Conservation (phyloP, 2,797 vertebrate species). For the Craterocephalus amniculus region DNA sequence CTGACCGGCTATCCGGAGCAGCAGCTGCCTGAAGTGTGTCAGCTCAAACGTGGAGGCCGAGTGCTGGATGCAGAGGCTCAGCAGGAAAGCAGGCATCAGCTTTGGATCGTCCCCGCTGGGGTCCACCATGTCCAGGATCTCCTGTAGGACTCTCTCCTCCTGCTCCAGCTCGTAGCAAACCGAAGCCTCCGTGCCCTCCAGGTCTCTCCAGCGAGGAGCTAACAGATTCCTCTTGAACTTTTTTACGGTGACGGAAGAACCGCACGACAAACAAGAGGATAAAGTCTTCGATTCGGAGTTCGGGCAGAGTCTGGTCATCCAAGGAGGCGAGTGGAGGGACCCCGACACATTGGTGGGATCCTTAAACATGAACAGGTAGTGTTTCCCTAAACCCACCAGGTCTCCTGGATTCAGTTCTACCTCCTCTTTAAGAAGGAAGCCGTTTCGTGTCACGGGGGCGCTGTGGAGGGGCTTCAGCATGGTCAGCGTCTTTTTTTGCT, state of each 20-base stretch:
- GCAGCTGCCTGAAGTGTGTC: conserved; percentile 75
- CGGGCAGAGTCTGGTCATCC: conserved; percentile 76
- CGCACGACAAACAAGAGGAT: conserved; percentile 66
- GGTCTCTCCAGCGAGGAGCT: conserved; percentile 69
- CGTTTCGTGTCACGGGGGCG: conserved; percentile 80
- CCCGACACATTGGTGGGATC: conserved; percentile 75
- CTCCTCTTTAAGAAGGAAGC: conserved; percentile 72
- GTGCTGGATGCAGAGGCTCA: conserved; percentile 82
- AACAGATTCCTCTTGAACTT: conserved; percentile 34
- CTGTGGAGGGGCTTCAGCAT: conserved; percentile 79
- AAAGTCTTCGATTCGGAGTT: conserved; percentile 36
- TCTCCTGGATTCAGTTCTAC: conserved; percentile 79
- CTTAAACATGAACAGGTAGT: conserved; percentile 87
- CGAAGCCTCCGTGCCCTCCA: conserved; percentile 64
- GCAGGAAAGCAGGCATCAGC: conserved; percentile 81
- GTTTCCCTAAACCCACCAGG: conserved; percentile 82
- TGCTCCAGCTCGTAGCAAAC: conserved; percentile 75
- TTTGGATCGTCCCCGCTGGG: conserved; percentile 68
- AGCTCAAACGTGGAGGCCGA: conserved; percentile 73
- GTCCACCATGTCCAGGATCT: conserved; percentile 72
- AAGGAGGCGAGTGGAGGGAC: conserved; percentile 61
- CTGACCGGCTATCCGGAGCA: conserved; percentile 76
- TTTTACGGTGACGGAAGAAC: conserved; percentile 46
- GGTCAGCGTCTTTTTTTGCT: conserved; percentile 63
- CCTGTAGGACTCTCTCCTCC: conserved; percentile 78